phyloP scores from a whole-genome alignment of 2,113 vertebrate genomes.

The Neoarius graeffei region DNA sequence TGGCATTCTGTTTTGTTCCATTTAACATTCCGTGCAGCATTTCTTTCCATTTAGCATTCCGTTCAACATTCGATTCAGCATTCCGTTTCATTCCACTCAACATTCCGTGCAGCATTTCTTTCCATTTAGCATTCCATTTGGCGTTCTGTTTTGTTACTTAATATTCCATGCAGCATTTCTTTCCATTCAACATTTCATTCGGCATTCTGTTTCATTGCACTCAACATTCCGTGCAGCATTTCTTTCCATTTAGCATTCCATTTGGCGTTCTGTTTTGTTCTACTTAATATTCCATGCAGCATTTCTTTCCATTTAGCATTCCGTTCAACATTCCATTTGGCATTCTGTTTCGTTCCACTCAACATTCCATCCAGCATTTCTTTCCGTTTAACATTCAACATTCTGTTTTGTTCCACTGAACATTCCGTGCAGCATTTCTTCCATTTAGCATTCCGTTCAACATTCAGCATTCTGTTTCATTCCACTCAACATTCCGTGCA shows the following conservation, averaged over 20 bases:
- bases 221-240: background rate
- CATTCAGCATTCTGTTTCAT: too few relatives aligned
- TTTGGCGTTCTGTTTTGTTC: background rate
- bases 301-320: background rate
- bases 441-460: background rate
- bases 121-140: background rate
- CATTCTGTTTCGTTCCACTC: background rate
- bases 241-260: background rate
- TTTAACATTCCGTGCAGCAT: background rate
- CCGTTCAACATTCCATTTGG: background rate
- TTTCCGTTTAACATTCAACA: too few relatives aligned
- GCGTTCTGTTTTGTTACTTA: background rate
- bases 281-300: background rate
- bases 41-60: background rate
- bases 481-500: too few relatives aligned
- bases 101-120: background rate
- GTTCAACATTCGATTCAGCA: background rate
- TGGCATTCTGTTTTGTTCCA: background rate
- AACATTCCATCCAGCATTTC: too few relatives aligned
- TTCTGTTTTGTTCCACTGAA: too few relatives aligned
- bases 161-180: background rate
- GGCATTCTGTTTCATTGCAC: background rate
- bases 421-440: too few relatives aligned
- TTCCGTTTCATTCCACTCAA: background rate
- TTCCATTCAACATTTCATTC: background rate